phyloP scores from a whole-genome alignment of 2,797 vertebrate genomes.

The Pristis pectinata region DNA sequence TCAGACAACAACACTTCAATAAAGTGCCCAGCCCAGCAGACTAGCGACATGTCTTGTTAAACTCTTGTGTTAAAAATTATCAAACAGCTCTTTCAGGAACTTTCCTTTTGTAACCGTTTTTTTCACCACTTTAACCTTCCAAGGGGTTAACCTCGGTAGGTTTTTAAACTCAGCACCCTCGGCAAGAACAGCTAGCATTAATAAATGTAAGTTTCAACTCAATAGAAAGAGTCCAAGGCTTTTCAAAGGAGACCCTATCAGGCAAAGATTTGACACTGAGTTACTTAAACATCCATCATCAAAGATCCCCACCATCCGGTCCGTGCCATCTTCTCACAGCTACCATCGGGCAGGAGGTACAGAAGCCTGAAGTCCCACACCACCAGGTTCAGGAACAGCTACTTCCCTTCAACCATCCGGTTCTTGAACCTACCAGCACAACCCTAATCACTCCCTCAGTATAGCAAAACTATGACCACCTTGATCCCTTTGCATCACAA shows the following conservation, averaged over 20 bases:
- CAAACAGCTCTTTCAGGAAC: constrained; percentile 3
- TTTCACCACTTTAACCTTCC: not conserved
- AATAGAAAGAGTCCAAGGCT: not conserved
- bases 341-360: too few relatives aligned
- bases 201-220: not conserved
- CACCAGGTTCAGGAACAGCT: too few relatives aligned
- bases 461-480: too few relatives aligned
- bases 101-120: not conserved
- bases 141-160: not conserved
- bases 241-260: not conserved
- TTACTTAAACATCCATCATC: not conserved
- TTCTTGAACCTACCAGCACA: too few relatives aligned
- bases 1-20: constrained; percentile 38
- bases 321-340: too few relatives aligned
- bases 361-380: too few relatives aligned
- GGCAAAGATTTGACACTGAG: not conserved
- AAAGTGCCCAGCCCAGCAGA: constrained; percentile 53
- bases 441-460: too few relatives aligned
- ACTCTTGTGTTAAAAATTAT: constrained; percentile 43
- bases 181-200: not conserved
- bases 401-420: too few relatives aligned
- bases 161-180: not conserved
- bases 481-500: too few relatives aligned
- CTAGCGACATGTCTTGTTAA: constrained; percentile 58
- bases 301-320: too few relatives aligned